Percentiles rank a stretch among this genome's conserved stretches.
Conservation (phyloP, 2,888 invertebrate species). For the Cheilosia impressa region DNA sequence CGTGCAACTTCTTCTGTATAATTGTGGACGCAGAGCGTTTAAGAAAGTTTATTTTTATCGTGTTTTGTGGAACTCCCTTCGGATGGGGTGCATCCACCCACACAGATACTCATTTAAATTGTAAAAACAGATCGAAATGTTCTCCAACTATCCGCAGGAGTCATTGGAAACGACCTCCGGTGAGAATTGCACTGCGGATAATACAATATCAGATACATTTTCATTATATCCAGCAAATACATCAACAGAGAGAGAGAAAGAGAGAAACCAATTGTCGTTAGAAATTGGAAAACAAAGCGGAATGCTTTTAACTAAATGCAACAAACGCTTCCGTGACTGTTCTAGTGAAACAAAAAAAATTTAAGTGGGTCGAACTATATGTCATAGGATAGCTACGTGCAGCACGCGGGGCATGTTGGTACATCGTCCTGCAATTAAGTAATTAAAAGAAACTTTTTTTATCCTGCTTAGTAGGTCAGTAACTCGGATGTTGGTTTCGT, state of each 20-base stretch:
- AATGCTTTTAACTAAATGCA: slow-evolving; percentile 42
- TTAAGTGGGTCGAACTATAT: slow-evolving; percentile 50
- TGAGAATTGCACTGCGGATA: slow-evolving; percentile 2
- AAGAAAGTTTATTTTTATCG: slow-evolving; percentile 11
- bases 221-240: background rate
- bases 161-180: background rate
- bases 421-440: slow-evolving; percentile 58
- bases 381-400: slow-evolving; percentile 38
- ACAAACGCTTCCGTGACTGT: slow-evolving; percentile 51
- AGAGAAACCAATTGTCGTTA: background rate
- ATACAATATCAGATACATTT: slow-evolving; percentile 15
- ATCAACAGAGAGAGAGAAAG: slow-evolving; percentile 11
- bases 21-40: slow-evolving; percentile 21
- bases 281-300: slow-evolving; percentile 16
- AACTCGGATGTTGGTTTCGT: slow-evolving; percentile 14
- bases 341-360: slow-evolving; percentile 29
- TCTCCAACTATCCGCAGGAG: background rate
- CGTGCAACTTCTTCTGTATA: slow-evolving; percentile 9
- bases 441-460: slow-evolving; percentile 46
- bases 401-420: slow-evolving; percentile 46
- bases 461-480: slow-evolving; percentile 44
- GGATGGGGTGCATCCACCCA: background rate
- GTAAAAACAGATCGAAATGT: slow-evolving; percentile 10
- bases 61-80: background rate
- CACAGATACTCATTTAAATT: slow-evolving; percentile 12